Evolutionary conservation across 2,113 vertebrate species (phyloP), one percentile per base, ranked within the genome.

Genomic region (Gorsachius goisagi): DNA sequence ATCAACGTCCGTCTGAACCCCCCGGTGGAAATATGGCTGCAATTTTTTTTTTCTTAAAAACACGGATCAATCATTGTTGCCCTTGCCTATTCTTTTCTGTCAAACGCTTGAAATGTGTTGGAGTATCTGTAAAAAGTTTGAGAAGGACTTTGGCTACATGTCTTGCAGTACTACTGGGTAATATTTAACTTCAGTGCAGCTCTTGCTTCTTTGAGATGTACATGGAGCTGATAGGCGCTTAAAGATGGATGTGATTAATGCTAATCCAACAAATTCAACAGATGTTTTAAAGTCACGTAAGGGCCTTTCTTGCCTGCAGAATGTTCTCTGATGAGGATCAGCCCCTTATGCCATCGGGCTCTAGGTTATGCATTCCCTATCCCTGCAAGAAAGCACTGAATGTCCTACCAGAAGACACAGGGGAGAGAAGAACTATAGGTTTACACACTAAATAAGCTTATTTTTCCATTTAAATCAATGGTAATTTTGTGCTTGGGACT

Each of bases 41-140:
- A 92, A 50, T 97, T 96, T 97, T 97, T 97, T 97, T 97, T 97
- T 95, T 79, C 90, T 97, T 97, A 97, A 97, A 97, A 97, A 94
- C 64, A 89, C 75, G 77, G 80, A 97, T 98, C 97, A 96, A 96
- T 97, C 97, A 97, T 90, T 72, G 85, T 83, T 98, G 96, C 79
- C 96, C 93, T 97, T 89, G 88, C 85, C 93, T 97, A 97, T 96
- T 97, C 94, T 97, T 94, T 97, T 95, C 90, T 97, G 92, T 97
- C 96, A 96, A 85, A 45, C 1, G 32, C 90, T 97, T 96, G 82
- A 97, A 75, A 94, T 96, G 92, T 75, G 83, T 47, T 95, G 86
- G 69, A 98, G 82, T 84, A 35, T 80, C 95, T 87, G 63, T 86
- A 93, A 59, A 85, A 97, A 96, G 78, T 97, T 97, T 74, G 66